Evolutionary conservation across 2,113 vertebrate genomes (phyloP), one percentile per base, ranked within the genome.

Genomic region (Coturnix japonica): DNA sequence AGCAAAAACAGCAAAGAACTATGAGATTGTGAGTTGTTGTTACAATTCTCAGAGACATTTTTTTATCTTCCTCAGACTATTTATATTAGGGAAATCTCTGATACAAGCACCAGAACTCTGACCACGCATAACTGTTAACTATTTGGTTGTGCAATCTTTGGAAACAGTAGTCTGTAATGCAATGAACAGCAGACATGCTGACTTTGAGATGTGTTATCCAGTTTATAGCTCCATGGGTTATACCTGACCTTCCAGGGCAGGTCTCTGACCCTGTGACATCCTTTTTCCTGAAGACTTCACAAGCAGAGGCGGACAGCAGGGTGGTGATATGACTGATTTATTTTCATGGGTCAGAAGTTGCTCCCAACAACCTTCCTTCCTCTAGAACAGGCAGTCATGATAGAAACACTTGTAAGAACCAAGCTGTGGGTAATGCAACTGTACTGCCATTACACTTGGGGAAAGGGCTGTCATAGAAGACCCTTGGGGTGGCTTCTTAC

Each of bases 1-100:
- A 94, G 81, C 75, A 93, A 80, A 92, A 84, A 33, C 67, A 82
- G 43, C 23, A 60, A 37, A 86, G 54, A 86, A 57, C 75, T 89
- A 81, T 46, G 74, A 85, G 89, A 63, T 41, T 1, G 2, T 73
- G 60, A 81, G 61, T 35, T 71, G 64, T 86, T 93, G 81, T 49
- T 87, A 76, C 46, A 90, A 51, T 71, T 86, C 76, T 60, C 57
- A 9, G 37, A 73, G 80, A 66, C 17, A 33, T 72, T 63, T 89
- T 73, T 39, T 90, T 9, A 83, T 73, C 80, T 89, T 81, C 33
- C 30, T 64, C 61, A 60, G 80, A 31, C 51, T 71, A 56, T 72
- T 92, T 44, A 4, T 71, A 6, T 7, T 25, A 72, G 13, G 19
- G 20, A 47, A 54, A 31, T 67, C 65, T 80, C 51, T 39, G 54